Percentiles rank a stretch among this genome's conserved stretches.
Conservation (phyloP, 2,113 vertebrate species). For the Bambusicola thoracicus region DNA sequence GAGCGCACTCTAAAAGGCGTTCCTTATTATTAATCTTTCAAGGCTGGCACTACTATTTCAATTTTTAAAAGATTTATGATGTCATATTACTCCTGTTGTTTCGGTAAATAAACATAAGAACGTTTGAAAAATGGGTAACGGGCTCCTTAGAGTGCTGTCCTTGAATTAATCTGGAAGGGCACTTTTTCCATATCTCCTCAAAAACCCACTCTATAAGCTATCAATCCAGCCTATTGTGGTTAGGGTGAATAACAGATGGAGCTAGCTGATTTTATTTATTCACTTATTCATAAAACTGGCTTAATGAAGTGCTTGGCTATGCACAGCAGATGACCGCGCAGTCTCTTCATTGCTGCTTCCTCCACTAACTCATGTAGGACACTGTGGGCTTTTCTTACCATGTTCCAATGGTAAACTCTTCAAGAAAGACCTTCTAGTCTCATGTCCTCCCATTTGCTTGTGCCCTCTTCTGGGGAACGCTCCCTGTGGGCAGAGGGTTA, state of each 20-base stretch:
- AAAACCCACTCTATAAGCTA: background rate
- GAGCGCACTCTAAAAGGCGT: constrained; percentile 50
- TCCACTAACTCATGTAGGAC: fast-evolving
- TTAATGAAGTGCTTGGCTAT: fast-evolving
- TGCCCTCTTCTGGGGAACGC: background rate
- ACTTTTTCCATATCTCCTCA: constrained; percentile 28
- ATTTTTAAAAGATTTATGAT: constrained; percentile 72
- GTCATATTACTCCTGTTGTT: constrained; percentile 59
- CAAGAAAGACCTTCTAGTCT: background rate
- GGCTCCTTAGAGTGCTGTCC: constrained; percentile 38
- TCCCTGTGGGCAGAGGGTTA: background rate
- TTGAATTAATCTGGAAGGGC: constrained; percentile 59
- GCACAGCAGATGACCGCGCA: fast-evolving
- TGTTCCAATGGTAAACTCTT: background rate
- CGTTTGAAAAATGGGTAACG: constrained; percentile 56
- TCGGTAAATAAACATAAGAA: constrained; percentile 66
- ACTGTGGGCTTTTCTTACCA: background rate
- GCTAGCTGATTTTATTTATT: constrained; percentile 26
- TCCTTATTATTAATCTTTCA: constrained; percentile 76
- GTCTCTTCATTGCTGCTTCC: fast-evolving
- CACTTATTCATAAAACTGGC: background rate
- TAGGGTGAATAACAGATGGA: background rate
- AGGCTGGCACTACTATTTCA: constrained; percentile 68
- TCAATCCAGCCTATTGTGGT: constrained; percentile 6
- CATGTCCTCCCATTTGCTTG: background rate